phyloP scores from a whole-genome alignment of 64 coral and sea anemone species.

The Porites australiensis region DNA sequence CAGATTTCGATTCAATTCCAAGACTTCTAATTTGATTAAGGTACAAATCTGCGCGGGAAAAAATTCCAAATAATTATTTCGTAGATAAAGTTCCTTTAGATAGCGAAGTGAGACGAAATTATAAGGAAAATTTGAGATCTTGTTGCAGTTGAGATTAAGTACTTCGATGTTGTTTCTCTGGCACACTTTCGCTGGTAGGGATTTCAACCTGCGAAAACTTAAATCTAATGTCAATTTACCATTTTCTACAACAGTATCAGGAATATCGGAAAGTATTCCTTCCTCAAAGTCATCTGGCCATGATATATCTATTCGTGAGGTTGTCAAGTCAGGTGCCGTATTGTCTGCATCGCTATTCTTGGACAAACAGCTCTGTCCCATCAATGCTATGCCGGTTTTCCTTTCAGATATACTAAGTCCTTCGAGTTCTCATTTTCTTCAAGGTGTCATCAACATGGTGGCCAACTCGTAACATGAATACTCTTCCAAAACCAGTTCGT shows the following conservation, averaged over 20 bases:
- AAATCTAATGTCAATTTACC: constrained; percentile 85
- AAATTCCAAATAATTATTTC: constrained; percentile 89
- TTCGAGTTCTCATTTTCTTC: too few species aligned
- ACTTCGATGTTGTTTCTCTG: constrained; percentile 54
- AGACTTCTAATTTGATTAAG: constrained; percentile 75
- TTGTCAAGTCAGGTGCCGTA: not conserved
- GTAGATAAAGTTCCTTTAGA: constrained; percentile 82
- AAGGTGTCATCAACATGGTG: too few species aligned
- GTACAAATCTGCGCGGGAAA: constrained; percentile 91
- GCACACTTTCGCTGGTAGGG: constrained; percentile 65
- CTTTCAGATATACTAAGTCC: too few species aligned
- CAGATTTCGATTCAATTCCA: constrained; percentile 81
- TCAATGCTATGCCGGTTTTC: not conserved
- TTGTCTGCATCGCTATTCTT: not conserved
- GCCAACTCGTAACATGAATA: too few species aligned
- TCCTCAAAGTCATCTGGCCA: constrained; percentile 80
- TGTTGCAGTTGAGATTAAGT: constrained; percentile 75
- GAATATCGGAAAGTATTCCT: constrained; percentile 26
- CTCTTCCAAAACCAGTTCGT: too few species aligned
- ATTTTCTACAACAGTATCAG: constrained; percentile 60
- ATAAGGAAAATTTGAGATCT: constrained; percentile 87
- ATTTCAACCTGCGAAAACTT: constrained; percentile 57
- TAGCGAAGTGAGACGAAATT: constrained; percentile 75
- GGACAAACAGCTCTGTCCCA: constrained; percentile 19
- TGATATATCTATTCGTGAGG: constrained; percentile 47